Conservation (phyloP, 2,888 invertebrate genomes). For the Agrenia bidenticulata region DNA sequence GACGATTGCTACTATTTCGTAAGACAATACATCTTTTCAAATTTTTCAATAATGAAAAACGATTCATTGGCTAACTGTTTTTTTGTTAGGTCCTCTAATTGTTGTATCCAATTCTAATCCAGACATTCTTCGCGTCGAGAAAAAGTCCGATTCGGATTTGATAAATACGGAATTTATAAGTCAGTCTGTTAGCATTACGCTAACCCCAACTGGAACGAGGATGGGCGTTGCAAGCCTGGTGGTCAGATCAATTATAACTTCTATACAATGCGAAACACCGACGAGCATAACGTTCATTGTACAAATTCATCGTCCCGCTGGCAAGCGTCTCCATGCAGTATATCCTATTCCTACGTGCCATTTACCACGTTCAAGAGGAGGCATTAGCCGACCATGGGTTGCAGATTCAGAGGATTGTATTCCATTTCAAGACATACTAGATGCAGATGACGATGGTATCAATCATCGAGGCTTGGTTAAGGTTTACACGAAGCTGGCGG, state of each 20-base stretch:
- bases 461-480: not conserved
- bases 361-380: not conserved
- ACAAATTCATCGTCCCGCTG: constrained; percentile 25
- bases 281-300: constrained; percentile 30
- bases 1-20: not conserved
- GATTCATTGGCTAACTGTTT: too few relatives aligned
- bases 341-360: constrained; percentile 19
- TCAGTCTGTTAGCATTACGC: constrained; percentile 20
- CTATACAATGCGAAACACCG: constrained; percentile 21
- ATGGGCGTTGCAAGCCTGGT: constrained; percentile 27
- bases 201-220: constrained; percentile 28
- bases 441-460: not conserved
- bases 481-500: not conserved
- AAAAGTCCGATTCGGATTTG: not conserved
- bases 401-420: constrained; percentile 22
- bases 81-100: constrained; percentile 31
- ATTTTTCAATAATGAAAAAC: not conserved
- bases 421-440: constrained; percentile 1
- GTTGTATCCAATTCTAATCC: constrained; percentile 39
- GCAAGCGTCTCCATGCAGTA: constrained; percentile 23
- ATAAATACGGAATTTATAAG: not conserved
- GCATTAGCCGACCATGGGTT: constrained; percentile 22
- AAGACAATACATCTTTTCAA: not conserved
- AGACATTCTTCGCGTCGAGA: constrained; percentile 25
- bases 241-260: constrained; percentile 21